phyloP scores from a whole-genome alignment of 1,140 invertebrate genomes.

The Pseudomyrmex sp. region DNA sequence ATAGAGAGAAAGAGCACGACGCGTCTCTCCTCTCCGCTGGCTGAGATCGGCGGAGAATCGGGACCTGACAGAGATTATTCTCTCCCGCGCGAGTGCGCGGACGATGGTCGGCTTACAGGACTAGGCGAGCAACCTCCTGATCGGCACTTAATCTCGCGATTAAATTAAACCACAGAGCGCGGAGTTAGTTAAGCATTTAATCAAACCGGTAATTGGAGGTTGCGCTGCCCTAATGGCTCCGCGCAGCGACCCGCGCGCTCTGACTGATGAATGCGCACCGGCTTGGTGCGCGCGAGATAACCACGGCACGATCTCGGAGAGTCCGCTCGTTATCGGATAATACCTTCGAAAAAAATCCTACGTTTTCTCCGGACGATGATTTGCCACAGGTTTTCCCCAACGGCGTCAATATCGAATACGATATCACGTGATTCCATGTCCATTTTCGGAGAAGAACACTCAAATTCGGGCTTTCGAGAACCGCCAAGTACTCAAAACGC shows the following conservation, averaged over 20 bases:
- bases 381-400: not conserved
- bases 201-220: conserved; percentile 84
- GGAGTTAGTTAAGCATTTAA: conserved; percentile 85
- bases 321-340: conserved; percentile 66
- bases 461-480: conserved; percentile 16
- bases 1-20: too few species aligned
- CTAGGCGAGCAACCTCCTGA: conserved; percentile 68
- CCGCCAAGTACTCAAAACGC: too few species aligned
- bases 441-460: conserved; percentile 67
- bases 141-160: conserved; percentile 83
- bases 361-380: conserved; percentile 6
- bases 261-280: conserved; percentile 79
- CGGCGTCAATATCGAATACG: not conserved
- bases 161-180: conserved; percentile 84
- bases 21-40: not conserved
- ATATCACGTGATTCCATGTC: conserved; percentile 57
- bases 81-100: conserved; percentile 50
- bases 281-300: conserved; percentile 59
- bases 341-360: conserved; percentile 44
- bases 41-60: conserved; percentile 68
- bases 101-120: conserved; percentile 68
- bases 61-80: conserved; percentile 77
- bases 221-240: conserved; percentile 81
- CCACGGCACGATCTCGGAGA: conserved; percentile 60
- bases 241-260: conserved; percentile 68